phyloP scores from a whole-genome alignment of 1,140 invertebrate genomes.

The Acromyrmex echinatior region DNA sequence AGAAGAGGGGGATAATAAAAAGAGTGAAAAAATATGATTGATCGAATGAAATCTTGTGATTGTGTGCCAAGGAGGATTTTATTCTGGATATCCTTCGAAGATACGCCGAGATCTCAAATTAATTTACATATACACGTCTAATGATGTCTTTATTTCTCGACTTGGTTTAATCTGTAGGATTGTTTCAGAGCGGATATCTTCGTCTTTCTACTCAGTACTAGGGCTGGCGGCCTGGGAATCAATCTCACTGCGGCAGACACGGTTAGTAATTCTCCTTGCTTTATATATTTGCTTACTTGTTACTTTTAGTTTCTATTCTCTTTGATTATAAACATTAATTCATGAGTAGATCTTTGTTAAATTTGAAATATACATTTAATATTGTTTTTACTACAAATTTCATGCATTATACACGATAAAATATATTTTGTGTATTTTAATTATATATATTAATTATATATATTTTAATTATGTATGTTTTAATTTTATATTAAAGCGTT shows the following conservation, averaged over 20 bases:
- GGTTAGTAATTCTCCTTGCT: conserved; percentile 86
- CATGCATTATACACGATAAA: not conserved
- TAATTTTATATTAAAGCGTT: too few relatives aligned
- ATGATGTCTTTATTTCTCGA: conserved; percentile 29
- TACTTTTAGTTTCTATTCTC: conserved; percentile 29
- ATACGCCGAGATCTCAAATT: conserved; percentile 63
- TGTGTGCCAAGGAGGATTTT: conserved; percentile 24
- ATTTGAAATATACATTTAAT: not conserved
- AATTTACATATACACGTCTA: conserved; percentile 80
- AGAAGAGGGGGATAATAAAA: not conserved
- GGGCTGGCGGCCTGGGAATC: conserved; percentile 98
- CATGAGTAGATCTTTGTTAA: not conserved
- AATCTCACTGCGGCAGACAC: conserved; percentile 99
- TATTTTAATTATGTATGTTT: too few relatives aligned
- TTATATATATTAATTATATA: too few relatives aligned
- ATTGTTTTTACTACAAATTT: not conserved
- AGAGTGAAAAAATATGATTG: conserved; percentile 9
- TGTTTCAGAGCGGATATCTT: conserved; percentile 94
- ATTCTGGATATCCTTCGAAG: conserved; percentile 74
- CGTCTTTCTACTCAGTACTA: conserved; percentile 97
- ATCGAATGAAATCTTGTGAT: conserved; percentile 50
- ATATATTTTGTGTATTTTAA: not conserved
- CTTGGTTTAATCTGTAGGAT: conserved; percentile 68
- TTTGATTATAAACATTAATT: not conserved
- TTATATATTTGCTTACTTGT: conserved; percentile 61